These are phyloP conservation scores for Trogon surrucura DNA, from an alignment of 2,113 vertebrate genomes.

Conservation along the genomic window DNA sequence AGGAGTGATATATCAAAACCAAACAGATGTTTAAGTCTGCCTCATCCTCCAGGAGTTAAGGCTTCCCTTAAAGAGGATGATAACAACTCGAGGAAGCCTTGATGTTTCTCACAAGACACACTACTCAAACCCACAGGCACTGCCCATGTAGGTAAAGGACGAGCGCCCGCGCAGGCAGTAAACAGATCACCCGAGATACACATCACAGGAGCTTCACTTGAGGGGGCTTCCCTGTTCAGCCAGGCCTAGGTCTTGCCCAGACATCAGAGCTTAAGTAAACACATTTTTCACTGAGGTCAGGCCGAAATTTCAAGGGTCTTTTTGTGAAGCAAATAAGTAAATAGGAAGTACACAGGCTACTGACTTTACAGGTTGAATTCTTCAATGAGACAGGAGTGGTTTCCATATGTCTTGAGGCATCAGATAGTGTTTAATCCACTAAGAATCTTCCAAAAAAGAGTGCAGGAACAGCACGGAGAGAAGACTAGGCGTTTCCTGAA, in stretches of 20 bases:
- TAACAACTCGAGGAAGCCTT: neutral
- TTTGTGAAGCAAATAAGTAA: neutral
- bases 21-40: neutral
- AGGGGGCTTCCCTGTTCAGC: neutral
- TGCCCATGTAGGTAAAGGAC: neutral
- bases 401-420: neutral
- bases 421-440: neutral
- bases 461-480: neutral
- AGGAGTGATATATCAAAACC: neutral
- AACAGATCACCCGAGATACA: neutral
- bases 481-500: neutral
- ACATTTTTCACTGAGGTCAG: neutral
- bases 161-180: neutral
- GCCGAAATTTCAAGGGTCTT: neutral
- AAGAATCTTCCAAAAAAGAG: neutral
- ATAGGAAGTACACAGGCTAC: neutral
- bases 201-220: neutral
- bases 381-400: neutral
- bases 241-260: neutral
- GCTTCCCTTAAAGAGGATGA: neutral
- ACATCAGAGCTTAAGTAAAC: neutral
- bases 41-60: neutral
- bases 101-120: neutral
- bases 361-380: neutral
- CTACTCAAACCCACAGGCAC: neutral